Evolutionary conservation across 2,888 invertebrate species (phyloP).

Genomic region (Norana najaformis): DNA sequence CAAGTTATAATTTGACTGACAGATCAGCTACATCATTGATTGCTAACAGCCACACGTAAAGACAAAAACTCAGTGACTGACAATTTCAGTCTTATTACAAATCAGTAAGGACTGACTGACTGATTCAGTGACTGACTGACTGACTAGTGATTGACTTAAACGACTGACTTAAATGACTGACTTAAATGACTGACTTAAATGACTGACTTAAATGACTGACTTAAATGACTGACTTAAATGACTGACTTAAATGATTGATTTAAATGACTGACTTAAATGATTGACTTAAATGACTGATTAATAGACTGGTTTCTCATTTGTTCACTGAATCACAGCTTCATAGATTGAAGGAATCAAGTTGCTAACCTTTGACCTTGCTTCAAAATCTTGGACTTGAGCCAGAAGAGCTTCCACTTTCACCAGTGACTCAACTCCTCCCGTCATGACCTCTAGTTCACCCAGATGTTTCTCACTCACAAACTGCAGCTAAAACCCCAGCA

Average conservation of each 20-base stretch:
- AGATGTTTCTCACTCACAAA: slow-evolving; percentile 60
- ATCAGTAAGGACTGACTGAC: background rate
- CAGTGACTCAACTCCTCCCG: slow-evolving; percentile 86
- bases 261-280: background rate
- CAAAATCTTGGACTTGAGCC: slow-evolving; percentile 77
- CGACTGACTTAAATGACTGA: background rate
- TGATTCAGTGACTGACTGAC: no score
- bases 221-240: no score
- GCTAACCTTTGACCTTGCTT: slow-evolving; percentile 68
- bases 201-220: no score
- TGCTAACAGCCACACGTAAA: no score
- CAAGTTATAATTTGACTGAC: background rate
- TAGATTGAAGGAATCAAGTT: slow-evolving; percentile 29
- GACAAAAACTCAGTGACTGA: background rate
- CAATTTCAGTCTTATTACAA: background rate
- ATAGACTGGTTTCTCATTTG: no score
- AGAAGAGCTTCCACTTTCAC: slow-evolving; percentile 78
- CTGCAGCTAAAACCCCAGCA: slow-evolving; percentile 59
- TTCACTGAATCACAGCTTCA: background rate
- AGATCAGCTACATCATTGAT: background rate
- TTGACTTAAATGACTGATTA: no score
- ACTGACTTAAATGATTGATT: background rate
- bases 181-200: background rate
- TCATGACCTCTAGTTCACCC: slow-evolving; percentile 69
- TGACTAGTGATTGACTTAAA: no score